These are phyloP conservation scores for Melanocharis versteri DNA, from an alignment of 2,113 vertebrate genomes.

Conservation along the genomic window DNA sequence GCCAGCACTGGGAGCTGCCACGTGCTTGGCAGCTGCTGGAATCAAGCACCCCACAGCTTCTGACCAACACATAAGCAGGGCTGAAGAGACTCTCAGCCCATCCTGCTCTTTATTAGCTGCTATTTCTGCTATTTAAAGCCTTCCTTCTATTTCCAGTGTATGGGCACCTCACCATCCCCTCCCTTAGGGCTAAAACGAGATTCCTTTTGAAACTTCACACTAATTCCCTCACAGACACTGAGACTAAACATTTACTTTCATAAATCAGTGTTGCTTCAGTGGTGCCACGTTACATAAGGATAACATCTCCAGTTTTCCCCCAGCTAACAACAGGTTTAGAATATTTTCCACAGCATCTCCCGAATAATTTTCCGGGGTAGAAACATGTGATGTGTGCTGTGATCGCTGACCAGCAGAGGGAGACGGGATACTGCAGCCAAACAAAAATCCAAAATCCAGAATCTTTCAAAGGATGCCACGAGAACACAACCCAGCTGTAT, in stretches of 20 bases:
- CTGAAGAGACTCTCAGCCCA: background rate
- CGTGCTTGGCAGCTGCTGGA: background rate
- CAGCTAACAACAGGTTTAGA: background rate
- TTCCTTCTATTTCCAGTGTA: background rate
- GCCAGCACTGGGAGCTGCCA: background rate
- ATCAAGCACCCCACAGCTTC: background rate
- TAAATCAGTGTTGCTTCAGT: background rate
- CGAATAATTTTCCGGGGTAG: background rate
- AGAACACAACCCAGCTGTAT: background rate
- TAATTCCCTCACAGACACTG: background rate
- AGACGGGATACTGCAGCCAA: background rate
- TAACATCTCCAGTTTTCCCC: background rate
- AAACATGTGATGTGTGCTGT: background rate
- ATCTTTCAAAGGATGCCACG: background rate
- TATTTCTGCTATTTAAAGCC: background rate
- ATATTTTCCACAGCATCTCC: background rate
- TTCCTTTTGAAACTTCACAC: background rate
- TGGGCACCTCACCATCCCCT: background rate
- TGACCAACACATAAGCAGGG: background rate
- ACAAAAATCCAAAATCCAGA: background rate
- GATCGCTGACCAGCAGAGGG: slow-evolving; percentile 20
- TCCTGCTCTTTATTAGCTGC: background rate
- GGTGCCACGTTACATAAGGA: accelerated
- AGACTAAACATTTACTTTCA: background rate
- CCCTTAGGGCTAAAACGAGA: background rate